Evolutionary conservation across 2,797 vertebrate genomes (phyloP).

Genomic region (Crocodylus rhombifer): DNA sequence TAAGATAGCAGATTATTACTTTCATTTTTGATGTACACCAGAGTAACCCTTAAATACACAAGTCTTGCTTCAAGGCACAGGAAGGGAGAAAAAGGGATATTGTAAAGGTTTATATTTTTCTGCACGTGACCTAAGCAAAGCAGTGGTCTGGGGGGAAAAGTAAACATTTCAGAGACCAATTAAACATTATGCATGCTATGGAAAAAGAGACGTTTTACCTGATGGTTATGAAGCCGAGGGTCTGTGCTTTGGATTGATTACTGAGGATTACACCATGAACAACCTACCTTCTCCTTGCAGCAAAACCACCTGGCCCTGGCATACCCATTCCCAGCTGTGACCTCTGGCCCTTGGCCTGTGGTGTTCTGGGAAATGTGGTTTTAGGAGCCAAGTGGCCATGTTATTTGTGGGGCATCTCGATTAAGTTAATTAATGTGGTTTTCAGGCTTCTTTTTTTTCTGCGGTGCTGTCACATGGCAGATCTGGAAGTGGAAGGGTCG

Average conservation of each 20-base stretch:
- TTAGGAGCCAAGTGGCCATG: not conserved
- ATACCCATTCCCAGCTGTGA: not conserved
- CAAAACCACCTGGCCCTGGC: rapidly evolving
- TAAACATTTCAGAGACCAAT: not conserved
- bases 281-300: rapidly evolving
- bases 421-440: not conserved
- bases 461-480: not conserved
- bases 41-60: not conserved
- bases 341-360: not conserved
- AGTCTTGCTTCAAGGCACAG: not conserved
- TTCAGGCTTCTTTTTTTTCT: not conserved
- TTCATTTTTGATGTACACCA: not conserved
- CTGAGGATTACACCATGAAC: rapidly evolving
- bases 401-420: not conserved
- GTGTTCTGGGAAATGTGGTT: slow-evolving; percentile 19
- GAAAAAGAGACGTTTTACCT: not conserved
- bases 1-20: not conserved
- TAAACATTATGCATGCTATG: not conserved
- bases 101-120: not conserved
- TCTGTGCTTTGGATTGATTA: rapidly evolving
- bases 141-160: not conserved
- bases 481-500: too few species aligned
- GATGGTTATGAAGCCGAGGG: not conserved
- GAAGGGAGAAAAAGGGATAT: not conserved
- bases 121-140: not conserved